Conservation (phyloP, 2,797 vertebrate genomes). For the Alca torda region DNA sequence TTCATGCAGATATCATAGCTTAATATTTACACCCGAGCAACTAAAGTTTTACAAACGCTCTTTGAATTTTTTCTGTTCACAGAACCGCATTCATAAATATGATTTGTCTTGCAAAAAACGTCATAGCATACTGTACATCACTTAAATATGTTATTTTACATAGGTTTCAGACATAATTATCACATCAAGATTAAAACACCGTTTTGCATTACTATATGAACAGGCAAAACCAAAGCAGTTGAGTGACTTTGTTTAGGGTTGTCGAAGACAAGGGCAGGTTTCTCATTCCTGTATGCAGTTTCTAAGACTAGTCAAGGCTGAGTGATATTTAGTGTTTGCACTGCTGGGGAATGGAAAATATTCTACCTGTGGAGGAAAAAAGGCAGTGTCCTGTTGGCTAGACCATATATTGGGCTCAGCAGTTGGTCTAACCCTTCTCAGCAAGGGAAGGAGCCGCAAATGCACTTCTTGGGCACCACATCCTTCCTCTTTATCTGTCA, state of each 20-base stretch:
- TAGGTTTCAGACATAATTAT: not conserved
- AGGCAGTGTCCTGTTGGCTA: not conserved
- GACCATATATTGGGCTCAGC: not conserved
- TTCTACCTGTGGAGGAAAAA: not conserved
- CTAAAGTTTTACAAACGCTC: constrained; percentile 4
- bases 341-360: not conserved
- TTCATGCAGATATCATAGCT: constrained; percentile 25
- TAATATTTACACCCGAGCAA: constrained; percentile 45
- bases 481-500: not conserved
- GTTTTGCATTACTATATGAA: not conserved
- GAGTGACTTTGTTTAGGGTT: not conserved
- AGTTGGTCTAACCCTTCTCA: not conserved
- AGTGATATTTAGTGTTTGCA: not conserved
- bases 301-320: not conserved
- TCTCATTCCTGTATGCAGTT: not conserved
- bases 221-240: not conserved
- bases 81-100: constrained; percentile 18
- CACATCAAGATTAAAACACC: not conserved
- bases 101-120: constrained; percentile 6
- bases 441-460: not conserved
- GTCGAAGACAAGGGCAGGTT: not conserved
- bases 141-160: not conserved
- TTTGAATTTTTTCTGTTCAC: not conserved
- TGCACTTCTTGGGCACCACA: not conserved
- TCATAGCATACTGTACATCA: not conserved